Base-by-base conservation (phyloP, 2,113 vertebrate genomes). In the Dolichotis patagonum region DNA sequence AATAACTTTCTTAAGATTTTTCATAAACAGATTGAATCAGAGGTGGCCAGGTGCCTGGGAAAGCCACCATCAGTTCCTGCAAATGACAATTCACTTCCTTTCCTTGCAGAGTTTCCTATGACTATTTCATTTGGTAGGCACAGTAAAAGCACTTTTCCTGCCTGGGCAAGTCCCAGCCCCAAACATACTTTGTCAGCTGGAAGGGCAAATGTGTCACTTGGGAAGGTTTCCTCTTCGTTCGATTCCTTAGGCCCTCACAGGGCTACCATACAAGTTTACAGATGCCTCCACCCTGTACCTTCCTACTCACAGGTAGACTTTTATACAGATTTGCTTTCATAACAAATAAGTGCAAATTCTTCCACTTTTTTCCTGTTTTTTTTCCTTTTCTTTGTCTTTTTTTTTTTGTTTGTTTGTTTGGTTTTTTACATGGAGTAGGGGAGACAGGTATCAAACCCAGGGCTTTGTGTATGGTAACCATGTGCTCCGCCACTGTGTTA, bases 11-110 rank as follows among this genome's bases (percentile, higher is more conserved):
- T 90, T 94, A 92, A 75, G 85, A 83, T 52, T 91, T 97, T 94
- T 96, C 69, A 73, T 84, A 97, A 96, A 91, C 83, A 97, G 80
- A 96, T 93, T 96, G 89, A 97, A 91, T 97, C 96, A 97, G 94
- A 60, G 80, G 35, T 94, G 96, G 97, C 85, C 58, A 83, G 43
- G 24, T 92, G 81, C 96, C 93, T 94, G 84, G 89, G 91, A 92
- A 97, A 96, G 95, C 88, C 73, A 85, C 83, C 28, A 54, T 71
- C 43, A 75, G 35, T 91, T 96, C 87, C 96, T 95, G 80, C 41
- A 85, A 81, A 71, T 9, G 81, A 94, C 71, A 24, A 97, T 92
- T 98, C 96, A 97, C 89, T 96, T 98, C 94, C 96, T 96, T 65
- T 89, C 91, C 87, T 89, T 88, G 28, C 62, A 84, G 49, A 93